Evolutionary conservation across 2,797 vertebrate species (phyloP).

Genomic region (Hafferia zeledoni): DNA sequence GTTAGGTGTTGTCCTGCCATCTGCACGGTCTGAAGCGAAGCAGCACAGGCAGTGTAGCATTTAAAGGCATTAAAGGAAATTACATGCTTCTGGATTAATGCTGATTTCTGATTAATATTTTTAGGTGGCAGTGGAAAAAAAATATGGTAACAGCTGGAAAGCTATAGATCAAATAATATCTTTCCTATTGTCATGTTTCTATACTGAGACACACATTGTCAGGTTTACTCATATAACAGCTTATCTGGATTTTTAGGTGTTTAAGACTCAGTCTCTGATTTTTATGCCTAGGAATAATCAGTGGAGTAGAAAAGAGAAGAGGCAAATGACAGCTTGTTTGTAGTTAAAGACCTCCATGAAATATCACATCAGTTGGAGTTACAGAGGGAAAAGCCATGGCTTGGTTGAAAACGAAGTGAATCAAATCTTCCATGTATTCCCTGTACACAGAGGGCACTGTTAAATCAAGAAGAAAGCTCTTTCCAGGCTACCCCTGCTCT

Average conservation of each 20-base stretch:
- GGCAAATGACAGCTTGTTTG: not conserved
- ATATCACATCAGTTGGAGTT: not conserved
- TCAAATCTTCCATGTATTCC: accelerated
- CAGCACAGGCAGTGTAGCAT: not conserved
- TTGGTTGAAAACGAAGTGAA: not conserved
- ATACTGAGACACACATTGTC: not conserved
- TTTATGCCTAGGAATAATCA: not conserved
- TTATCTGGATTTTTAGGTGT: not conserved
- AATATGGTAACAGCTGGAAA: not conserved
- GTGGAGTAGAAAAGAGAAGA: not conserved
- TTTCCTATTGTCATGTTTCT: not conserved
- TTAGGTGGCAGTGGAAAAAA: not conserved
- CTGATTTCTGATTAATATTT: conserved; percentile 37
- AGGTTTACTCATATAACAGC: not conserved
- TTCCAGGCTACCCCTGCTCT: not conserved
- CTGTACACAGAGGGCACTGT: not conserved
- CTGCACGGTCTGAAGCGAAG: not conserved
- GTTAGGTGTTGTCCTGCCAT: conserved; percentile 41
- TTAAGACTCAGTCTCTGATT: not conserved
- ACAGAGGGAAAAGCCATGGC: not conserved
- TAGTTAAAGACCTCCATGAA: not conserved
- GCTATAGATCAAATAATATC: not conserved
- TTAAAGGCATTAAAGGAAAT: not conserved
- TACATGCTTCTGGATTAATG: not conserved
- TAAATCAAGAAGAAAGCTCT: not conserved